Conservation (phyloP, 2,888 invertebrate species). For the Aphodius sticticus region DNA sequence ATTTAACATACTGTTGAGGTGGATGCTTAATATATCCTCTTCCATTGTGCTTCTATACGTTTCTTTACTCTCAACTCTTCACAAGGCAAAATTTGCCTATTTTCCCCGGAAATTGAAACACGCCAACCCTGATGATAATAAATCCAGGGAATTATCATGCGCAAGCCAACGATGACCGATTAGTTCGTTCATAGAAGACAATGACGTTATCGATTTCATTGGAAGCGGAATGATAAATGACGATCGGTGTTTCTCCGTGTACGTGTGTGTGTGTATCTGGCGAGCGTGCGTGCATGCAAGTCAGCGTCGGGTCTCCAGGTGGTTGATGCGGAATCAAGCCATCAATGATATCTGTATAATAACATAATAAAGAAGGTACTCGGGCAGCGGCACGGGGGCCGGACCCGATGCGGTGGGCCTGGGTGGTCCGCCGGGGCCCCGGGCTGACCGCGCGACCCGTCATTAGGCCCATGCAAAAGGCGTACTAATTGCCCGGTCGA, state of each 20-base stretch:
- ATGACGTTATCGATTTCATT: too few relatives aligned
- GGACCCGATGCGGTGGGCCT: slow-evolving; percentile 50
- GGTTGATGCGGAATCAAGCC: slow-evolving; percentile 53
- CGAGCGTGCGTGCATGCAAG: slow-evolving; percentile 51
- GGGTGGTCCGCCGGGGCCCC: slow-evolving; percentile 59
- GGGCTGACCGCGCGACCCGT: slow-evolving; percentile 59
- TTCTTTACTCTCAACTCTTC: too few relatives aligned
- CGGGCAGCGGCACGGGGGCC: slow-evolving; percentile 48
- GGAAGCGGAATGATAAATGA: too few relatives aligned
- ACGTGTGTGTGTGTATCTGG: slow-evolving; percentile 33
- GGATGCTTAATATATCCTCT: too few relatives aligned
- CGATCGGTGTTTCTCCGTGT: neutral
- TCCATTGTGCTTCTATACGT: too few relatives aligned
- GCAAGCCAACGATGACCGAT: too few relatives aligned
- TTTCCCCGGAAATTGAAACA: too few relatives aligned
- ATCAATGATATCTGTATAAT: slow-evolving; percentile 57
- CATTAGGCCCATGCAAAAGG: slow-evolving; percentile 63
- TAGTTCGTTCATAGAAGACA: too few relatives aligned
- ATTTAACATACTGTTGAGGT: too few relatives aligned
- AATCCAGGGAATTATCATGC: too few relatives aligned
- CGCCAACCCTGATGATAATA: too few relatives aligned
- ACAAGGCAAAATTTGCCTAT: too few relatives aligned
- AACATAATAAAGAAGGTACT: slow-evolving; percentile 54
- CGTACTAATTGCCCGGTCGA: slow-evolving; percentile 61
- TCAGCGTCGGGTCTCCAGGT: slow-evolving; percentile 53